phyloP scores from a whole-genome alignment of 2,113 vertebrate species.

The Anoura caudifer region DNA sequence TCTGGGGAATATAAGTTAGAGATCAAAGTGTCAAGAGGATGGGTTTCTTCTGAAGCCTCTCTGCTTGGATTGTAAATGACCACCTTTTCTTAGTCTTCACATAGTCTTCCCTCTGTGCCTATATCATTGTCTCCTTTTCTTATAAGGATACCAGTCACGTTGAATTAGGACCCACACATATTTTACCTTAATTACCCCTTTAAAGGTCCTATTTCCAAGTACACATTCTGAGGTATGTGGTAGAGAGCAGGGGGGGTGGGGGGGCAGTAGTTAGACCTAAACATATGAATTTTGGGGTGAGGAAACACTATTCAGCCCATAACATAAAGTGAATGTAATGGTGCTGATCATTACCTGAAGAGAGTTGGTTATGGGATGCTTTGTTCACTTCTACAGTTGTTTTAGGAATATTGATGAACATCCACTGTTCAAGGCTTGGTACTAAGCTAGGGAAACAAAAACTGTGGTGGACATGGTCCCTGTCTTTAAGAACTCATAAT shows the following conservation, averaged over 20 bases:
- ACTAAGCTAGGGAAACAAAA: background rate
- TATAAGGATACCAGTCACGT: background rate
- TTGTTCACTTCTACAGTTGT: background rate
- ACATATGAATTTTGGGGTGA: background rate
- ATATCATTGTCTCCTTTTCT: background rate
- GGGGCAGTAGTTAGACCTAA: background rate
- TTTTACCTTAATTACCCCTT: background rate
- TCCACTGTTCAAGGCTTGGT: background rate
- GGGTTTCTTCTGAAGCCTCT: background rate
- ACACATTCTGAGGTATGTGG: background rate
- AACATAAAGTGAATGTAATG: background rate
- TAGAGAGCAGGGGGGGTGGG: background rate
- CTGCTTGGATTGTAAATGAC: background rate
- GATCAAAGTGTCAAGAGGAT: background rate
- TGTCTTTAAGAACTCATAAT: background rate
- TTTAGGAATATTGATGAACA: background rate
- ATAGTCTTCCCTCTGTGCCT: background rate
- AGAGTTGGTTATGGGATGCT: background rate
- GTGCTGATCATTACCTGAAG: background rate
- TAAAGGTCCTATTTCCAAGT: background rate
- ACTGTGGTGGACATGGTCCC: too few relatives aligned
- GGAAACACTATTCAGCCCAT: background rate
- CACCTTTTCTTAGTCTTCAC: background rate
- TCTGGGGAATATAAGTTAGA: background rate
- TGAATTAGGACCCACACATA: background rate